phyloP scores from a whole-genome alignment of 2,797 vertebrate species.

The Onychomys leucogaster region DNA sequence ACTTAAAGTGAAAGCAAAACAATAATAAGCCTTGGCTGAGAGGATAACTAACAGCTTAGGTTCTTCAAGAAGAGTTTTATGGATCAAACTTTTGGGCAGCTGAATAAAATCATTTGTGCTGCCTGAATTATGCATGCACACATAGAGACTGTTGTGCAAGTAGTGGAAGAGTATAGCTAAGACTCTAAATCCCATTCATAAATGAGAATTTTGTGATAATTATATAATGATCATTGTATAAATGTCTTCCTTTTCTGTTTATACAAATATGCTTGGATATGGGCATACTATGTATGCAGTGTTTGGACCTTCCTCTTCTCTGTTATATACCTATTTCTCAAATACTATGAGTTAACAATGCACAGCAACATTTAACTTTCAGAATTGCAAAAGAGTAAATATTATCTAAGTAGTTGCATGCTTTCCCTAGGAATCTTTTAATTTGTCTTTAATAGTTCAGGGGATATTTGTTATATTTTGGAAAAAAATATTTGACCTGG shows the following conservation, averaged over 20 bases:
- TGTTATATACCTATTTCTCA: neutral
- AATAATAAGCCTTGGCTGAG: accelerated
- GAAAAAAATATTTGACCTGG: neutral
- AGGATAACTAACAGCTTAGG: neutral
- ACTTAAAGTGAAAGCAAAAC: neutral
- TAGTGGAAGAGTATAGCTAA: neutral
- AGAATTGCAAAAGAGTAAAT: neutral
- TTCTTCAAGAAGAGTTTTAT: neutral
- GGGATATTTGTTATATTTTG: neutral
- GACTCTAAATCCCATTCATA: neutral
- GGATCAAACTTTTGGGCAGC: neutral
- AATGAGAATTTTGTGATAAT: neutral
- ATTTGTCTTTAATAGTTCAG: neutral
- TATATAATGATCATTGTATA: no score
- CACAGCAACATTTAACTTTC: neutral
- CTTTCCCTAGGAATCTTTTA: neutral
- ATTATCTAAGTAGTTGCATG: neutral
- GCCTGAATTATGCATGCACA: neutral
- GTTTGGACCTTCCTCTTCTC: neutral
- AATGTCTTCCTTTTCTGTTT: neutral
- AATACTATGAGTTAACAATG: neutral
- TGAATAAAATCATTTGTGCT: neutral
- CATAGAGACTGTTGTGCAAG: neutral
- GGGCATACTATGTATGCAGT: neutral
- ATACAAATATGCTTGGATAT: neutral